Conservation (phyloP, 2,113 vertebrate genomes). For the Lipotes vexillifer region DNA sequence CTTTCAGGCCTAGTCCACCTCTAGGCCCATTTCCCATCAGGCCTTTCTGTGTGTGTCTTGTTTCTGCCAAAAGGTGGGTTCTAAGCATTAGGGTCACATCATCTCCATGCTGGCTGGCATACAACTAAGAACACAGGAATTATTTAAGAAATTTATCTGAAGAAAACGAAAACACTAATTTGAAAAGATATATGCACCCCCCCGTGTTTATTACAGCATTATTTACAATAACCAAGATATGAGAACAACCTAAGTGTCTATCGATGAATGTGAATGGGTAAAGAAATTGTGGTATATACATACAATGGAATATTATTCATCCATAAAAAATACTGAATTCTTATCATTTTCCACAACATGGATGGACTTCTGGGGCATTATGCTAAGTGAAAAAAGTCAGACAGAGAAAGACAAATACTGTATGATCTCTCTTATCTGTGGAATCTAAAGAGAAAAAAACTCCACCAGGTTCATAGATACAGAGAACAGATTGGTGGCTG, state of each 20-base stretch:
- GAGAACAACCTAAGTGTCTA: no score
- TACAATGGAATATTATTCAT: no score
- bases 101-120: neutral
- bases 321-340: no score
- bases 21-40: neutral
- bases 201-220: no score
- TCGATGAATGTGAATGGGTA: no score
- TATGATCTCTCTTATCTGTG: no score
- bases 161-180: neutral
- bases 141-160: neutral
- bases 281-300: no score
- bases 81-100: neutral
- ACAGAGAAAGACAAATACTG: no score
- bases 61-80: neutral
- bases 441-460: no score
- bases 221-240: no score
- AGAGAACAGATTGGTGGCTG: no score
- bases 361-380: neutral
- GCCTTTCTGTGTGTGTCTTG: neutral
- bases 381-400: neutral
- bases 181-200: neutral
- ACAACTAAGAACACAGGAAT: neutral
- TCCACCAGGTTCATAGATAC: no score
- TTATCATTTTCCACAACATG: neutral
- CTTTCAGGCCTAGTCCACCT: neutral